Conservation (phyloP, 1,140 invertebrate genomes). For the Penaeus vannamei region DNA sequence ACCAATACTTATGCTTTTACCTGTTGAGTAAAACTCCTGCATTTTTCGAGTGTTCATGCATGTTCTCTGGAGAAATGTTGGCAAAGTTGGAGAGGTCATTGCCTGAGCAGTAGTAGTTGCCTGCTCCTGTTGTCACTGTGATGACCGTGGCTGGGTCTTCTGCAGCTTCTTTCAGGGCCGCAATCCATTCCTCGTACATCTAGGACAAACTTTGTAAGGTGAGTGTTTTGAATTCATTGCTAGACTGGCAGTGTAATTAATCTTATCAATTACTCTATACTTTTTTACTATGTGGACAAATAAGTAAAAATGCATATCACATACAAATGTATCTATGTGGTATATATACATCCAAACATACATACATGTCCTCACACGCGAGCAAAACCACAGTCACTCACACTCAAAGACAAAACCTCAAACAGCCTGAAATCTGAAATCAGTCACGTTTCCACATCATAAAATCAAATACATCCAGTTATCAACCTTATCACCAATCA, state of each 20-base stretch:
- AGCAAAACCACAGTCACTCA: too few relatives aligned
- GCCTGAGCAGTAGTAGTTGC: conserved; percentile 88
- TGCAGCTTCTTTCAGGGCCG: conserved; percentile 79
- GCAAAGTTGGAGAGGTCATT: conserved; percentile 84
- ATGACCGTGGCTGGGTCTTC: conserved; percentile 77
- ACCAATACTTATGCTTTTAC: neutral
- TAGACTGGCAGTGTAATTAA: too few relatives aligned
- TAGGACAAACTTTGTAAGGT: conserved; percentile 68
- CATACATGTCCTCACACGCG: neutral
- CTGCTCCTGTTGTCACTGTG: conserved; percentile 83
- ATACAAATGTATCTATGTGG: neutral
- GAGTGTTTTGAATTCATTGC: neutral
- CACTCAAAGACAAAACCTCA: too few relatives aligned
- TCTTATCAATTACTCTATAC: too few relatives aligned
- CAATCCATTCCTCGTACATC: conserved; percentile 81
- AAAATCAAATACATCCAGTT: neutral
- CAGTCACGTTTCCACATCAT: neutral
- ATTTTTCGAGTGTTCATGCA: conserved; percentile 72
- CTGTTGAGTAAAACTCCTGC: conserved; percentile 71
- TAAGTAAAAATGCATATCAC: too few relatives aligned
- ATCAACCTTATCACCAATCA: neutral
- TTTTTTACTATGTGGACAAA: too few relatives aligned
- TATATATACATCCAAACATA: conserved; percentile 22
- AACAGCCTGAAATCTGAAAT: too few relatives aligned
- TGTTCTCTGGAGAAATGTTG: conserved; percentile 70